A percentile compares a stretch with the other conserved stretches of the same genome.
These are phyloP conservation scores for Heliconius eleuchia DNA, from an alignment of 1,140 invertebrate genomes.

Conservation along the genomic window DNA sequence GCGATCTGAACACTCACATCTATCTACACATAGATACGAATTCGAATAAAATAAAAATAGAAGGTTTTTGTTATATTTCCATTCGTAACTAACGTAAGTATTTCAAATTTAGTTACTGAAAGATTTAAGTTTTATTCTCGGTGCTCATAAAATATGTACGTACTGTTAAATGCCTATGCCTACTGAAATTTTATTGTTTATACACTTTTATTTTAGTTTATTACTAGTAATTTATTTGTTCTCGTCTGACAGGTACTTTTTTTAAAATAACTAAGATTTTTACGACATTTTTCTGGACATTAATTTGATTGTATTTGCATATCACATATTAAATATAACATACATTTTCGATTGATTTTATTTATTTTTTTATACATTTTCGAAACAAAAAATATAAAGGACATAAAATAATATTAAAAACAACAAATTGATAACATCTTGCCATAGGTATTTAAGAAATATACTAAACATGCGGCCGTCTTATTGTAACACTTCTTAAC, in stretches of 20 bases:
- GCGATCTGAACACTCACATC: too few species aligned
- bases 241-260: neutral
- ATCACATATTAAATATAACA: too few species aligned
- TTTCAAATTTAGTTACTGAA: neutral
- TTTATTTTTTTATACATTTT: too few species aligned
- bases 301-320: too few species aligned
- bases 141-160: neutral
- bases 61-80: neutral
- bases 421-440: neutral
- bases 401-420: too few species aligned
- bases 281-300: too few species aligned
- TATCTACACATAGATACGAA: too few species aligned
- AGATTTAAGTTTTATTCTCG: neutral
- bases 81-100: neutral
- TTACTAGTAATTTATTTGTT: neutral
- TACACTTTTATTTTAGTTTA: neutral
- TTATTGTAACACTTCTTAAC: neutral
- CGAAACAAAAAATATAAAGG: too few species aligned
- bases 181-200: too few species aligned
- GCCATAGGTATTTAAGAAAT: neutral
- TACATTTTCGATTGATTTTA: too few species aligned
- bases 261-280: neutral
- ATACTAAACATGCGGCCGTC: neutral
- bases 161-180: neutral
- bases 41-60: conserved; percentile 28